A percentile compares a stretch with the other conserved stretches of the same genome.
Conservation (phyloP, 1,140 invertebrate species). For the Drosophila fuyamai region DNA sequence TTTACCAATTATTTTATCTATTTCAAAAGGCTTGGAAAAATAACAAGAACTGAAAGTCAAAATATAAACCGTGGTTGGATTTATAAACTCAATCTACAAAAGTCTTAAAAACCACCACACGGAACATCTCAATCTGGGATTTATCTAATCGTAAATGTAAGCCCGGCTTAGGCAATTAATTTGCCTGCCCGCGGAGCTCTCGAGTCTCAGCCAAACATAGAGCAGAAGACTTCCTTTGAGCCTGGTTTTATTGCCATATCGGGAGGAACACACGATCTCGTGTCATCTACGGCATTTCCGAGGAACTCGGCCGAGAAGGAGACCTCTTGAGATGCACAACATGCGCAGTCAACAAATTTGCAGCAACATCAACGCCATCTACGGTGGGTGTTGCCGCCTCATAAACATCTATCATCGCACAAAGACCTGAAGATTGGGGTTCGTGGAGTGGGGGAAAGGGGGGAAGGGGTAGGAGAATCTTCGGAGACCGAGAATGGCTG, state of each 20-base stretch:
- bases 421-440: conserved; percentile 27
- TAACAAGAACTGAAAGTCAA: no score
- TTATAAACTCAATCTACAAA: neutral
- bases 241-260: conserved; percentile 32
- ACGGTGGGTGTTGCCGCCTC: conserved; percentile 78
- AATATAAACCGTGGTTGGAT: no score
- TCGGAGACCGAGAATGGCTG: conserved; percentile 21
- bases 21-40: no score
- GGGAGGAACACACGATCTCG: conserved; percentile 44
- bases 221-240: conserved; percentile 23
- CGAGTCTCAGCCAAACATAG: conserved; percentile 6
- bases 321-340: conserved; percentile 69
- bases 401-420: conserved; percentile 81
- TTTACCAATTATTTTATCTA: no score
- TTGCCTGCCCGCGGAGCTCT: conserved; percentile 32
- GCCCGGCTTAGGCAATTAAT: conserved; percentile 37
- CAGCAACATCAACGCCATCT: conserved; percentile 74
- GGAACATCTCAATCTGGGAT: conserved; percentile 21
- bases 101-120: neutral
- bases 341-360: conserved; percentile 79
- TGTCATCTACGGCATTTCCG: conserved; percentile 52
- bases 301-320: conserved; percentile 16
- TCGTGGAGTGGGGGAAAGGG: neutral
- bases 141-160: conserved; percentile 32
- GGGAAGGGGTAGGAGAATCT: conserved; percentile 10